Conservation (phyloP, 2,797 vertebrate species). For the Natrix natrix region DNA sequence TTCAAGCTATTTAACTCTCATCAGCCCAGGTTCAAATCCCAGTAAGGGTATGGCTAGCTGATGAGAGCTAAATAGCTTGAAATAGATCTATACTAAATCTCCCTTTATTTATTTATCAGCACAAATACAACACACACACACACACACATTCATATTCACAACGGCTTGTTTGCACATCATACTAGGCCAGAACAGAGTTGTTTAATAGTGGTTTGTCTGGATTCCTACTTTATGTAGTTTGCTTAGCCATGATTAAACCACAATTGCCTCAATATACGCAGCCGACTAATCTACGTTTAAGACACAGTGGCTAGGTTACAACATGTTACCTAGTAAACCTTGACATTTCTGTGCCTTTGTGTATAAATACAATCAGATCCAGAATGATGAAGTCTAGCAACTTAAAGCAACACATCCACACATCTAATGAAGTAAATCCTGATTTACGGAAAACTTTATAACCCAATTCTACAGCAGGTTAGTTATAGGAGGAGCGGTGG, state of each 20-base stretch:
- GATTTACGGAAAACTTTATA: background rate
- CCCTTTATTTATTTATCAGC: no score
- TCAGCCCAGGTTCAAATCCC: no score
- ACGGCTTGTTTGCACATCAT: background rate
- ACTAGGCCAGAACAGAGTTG: background rate
- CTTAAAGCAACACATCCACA: background rate
- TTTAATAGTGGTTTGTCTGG: background rate
- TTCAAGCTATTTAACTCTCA: no score
- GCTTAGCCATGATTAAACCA: background rate
- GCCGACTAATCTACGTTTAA: background rate
- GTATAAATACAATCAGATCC: background rate
- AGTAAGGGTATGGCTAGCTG: no score
- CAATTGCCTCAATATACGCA: background rate
- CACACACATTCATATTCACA: background rate
- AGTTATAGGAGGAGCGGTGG: background rate
- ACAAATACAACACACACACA: no score
- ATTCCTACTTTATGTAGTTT: background rate
- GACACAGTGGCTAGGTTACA: background rate
- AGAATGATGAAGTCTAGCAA: background rate
- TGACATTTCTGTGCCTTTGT: background rate
- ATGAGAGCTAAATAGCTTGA: no score
- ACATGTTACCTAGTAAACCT: background rate
- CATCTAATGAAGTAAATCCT: background rate
- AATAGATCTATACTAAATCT: no score
- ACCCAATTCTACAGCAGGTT: background rate